phyloP scores from a whole-genome alignment of 1,140 invertebrate genomes.

The Pseudomyrmex flavicornis region DNA sequence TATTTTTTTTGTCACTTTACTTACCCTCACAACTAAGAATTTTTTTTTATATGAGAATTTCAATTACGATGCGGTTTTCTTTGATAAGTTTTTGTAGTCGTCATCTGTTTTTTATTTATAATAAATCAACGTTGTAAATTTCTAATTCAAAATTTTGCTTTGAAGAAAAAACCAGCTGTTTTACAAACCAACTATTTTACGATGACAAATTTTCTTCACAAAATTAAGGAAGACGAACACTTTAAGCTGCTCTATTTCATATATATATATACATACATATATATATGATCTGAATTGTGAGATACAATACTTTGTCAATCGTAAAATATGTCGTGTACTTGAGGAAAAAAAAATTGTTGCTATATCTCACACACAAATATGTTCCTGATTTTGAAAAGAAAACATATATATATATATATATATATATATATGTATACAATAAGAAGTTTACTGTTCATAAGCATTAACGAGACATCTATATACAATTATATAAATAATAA shows the following conservation, averaged over 20 bases:
- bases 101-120: conserved; percentile 27
- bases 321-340: conserved; percentile 56
- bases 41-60: conserved; percentile 25
- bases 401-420: conserved; percentile 47
- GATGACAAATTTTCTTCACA: conserved; percentile 8
- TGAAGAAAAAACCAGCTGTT: conserved; percentile 3
- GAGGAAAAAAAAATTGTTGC: conserved; percentile 41
- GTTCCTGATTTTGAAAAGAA: conserved; percentile 67
- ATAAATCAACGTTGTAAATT: not conserved
- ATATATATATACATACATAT: too few relatives aligned
- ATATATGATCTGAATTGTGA: conserved; percentile 24
- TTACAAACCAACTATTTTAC: conserved; percentile 43
- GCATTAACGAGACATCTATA: conserved; percentile 49
- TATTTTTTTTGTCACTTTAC: conserved; percentile 2
- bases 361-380: conserved; percentile 58
- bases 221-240: conserved; percentile 33
- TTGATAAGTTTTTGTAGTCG: conserved; percentile 23
- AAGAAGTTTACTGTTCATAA: conserved; percentile 60
- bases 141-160: conserved; percentile 19
- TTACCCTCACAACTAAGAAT: conserved; percentile 1
- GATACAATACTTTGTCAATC: conserved; percentile 46
- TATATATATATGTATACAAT: conserved; percentile 38
- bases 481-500: conserved; percentile 63
- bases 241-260: conserved; percentile 25
- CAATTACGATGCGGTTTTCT: conserved; percentile 33